Percentiles rank a stretch among this genome's conserved stretches.
Evolutionary conservation across 2,797 vertebrate species (phyloP).

Genomic region (Hydrophis major): DNA sequence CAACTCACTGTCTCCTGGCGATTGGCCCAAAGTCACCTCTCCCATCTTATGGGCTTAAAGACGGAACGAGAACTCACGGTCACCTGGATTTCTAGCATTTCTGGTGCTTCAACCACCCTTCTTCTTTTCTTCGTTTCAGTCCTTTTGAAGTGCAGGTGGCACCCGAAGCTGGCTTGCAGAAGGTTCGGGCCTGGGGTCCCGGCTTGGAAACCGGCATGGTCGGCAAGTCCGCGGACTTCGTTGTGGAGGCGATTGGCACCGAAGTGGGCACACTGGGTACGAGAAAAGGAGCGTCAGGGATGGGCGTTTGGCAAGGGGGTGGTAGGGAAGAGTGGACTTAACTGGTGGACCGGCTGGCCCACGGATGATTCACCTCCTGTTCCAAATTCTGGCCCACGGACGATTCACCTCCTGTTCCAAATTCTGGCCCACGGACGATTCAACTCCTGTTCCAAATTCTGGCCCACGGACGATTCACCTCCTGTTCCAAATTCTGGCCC

Average conservation of each 20-base stretch:
- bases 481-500: background rate
- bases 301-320: background rate
- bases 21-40: no score
- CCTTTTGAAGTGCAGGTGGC: constrained; percentile 91
- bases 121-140: constrained; percentile 61
- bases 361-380: no score
- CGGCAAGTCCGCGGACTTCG: constrained; percentile 94
- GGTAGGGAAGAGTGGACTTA: background rate
- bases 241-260: constrained; percentile 92
- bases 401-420: background rate
- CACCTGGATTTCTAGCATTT: background rate
- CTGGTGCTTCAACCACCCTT: background rate
- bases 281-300: constrained; percentile 18
- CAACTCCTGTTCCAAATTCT: background rate
- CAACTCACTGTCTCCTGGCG: no score
- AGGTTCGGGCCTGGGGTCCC: constrained; percentile 95
- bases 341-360: background rate
- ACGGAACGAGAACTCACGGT: background rate
- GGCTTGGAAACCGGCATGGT: constrained; percentile 91
- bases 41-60: no score
- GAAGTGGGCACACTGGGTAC: constrained; percentile 93
- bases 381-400: no score
- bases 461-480: background rate
- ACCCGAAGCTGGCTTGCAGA: constrained; percentile 83
- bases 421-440: background rate